Percentiles rank a stretch among this genome's conserved stretches.
phyloP scores from a whole-genome alignment of 2,113 vertebrate species.

The Clarias gariepinus region DNA sequence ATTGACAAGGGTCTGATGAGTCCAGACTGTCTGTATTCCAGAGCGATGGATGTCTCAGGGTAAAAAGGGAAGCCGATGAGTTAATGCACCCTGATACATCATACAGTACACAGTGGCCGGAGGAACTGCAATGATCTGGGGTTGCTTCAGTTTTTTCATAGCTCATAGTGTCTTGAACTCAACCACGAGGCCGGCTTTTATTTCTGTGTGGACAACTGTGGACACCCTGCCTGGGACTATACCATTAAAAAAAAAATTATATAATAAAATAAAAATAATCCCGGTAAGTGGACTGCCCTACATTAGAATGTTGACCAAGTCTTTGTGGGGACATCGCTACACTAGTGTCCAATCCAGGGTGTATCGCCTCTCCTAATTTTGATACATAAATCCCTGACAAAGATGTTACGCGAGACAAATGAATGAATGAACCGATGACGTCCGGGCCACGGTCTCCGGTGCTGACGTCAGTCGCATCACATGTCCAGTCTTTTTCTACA shows the following conservation, averaged over 20 bases:
- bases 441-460: not conserved
- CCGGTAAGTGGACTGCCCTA: too few relatives aligned
- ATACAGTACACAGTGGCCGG: too few relatives aligned
- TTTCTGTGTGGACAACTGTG: not conserved
- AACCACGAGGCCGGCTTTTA: not conserved
- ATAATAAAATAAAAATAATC: too few relatives aligned
- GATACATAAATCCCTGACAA: not conserved
- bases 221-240: not conserved
- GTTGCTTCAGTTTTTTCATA: too few relatives aligned
- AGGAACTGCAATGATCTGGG: too few relatives aligned
- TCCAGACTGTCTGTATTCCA: too few relatives aligned
- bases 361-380: not conserved
- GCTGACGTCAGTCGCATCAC: not conserved
- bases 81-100: too few relatives aligned
- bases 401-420: not conserved
- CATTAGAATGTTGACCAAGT: too few relatives aligned
- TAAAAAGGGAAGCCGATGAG: too few relatives aligned
- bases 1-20: too few relatives aligned
- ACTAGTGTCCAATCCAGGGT: not conserved
- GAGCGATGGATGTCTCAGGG: too few relatives aligned
- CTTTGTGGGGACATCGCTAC: not conserved
- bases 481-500: not conserved
- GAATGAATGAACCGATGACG: not conserved
- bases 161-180: not conserved
- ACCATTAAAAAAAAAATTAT: too few relatives aligned